Conservation (phyloP, 2,113 vertebrate species). For the Rousettus leschenaultii region DNA sequence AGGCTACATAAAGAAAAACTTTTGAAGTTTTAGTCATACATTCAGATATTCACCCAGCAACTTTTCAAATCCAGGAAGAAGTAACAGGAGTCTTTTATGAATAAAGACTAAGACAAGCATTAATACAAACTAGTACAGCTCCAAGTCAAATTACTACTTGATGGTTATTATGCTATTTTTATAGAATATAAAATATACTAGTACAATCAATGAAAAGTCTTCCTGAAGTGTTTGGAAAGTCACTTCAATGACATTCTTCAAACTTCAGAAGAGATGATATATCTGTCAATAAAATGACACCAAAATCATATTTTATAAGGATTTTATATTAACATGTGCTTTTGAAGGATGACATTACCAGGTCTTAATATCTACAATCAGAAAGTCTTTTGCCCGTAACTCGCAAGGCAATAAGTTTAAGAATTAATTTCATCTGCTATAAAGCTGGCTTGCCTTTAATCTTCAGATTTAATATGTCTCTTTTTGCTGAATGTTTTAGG, state of each 20-base stretch:
- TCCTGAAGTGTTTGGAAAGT: constrained; percentile 72
- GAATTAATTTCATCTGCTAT: constrained; percentile 74
- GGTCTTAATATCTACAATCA: constrained; percentile 72
- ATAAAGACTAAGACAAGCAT: constrained; percentile 29
- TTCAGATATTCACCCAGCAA: not conserved
- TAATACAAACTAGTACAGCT: constrained; percentile 24
- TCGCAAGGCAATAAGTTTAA: constrained; percentile 73
- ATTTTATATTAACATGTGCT: constrained; percentile 73
- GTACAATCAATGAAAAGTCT: constrained; percentile 58
- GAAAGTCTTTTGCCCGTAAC: constrained; percentile 71
- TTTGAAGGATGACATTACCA: constrained; percentile 74
- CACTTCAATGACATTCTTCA: constrained; percentile 74
- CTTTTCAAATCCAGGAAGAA: not conserved
- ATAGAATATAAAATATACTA: constrained; percentile 64
- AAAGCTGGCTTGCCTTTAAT: constrained; percentile 69
- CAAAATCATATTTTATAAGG: constrained; percentile 73
- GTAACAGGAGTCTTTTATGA: not conserved
- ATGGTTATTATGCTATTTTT: constrained; percentile 53
- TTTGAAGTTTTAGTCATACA: not conserved
- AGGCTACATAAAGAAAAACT: not conserved
- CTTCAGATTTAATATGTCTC: constrained; percentile 66
- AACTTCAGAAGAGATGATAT: constrained; percentile 63
- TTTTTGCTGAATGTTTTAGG: constrained; percentile 72
- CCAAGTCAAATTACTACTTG: constrained; percentile 43
- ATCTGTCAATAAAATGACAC: constrained; percentile 76